A percentile compares a stretch with the other conserved stretches of the same genome.
phyloP scores from a whole-genome alignment of 2,797 vertebrate species.

The Coreius guichenoti region DNA sequence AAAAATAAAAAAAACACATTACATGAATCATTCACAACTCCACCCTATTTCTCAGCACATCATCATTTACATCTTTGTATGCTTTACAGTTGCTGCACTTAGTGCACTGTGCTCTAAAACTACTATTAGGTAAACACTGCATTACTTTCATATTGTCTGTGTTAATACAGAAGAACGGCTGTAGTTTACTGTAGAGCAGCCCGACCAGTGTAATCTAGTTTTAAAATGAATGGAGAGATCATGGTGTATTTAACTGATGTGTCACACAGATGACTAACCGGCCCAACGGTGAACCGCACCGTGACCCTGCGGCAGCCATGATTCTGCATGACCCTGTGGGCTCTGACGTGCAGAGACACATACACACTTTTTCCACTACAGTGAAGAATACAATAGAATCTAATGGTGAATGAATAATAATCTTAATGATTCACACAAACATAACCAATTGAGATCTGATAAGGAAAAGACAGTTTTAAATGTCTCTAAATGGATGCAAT shows the following conservation, averaged over 20 bases:
- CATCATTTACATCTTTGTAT: constrained; percentile 2
- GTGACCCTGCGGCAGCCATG: constrained; percentile 11
- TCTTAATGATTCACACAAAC: constrained; percentile 23
- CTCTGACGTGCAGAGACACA: neutral
- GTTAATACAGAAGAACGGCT: constrained; percentile 1
- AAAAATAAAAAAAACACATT: neutral
- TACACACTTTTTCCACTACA: neutral
- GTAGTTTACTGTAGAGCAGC: constrained; percentile 4
- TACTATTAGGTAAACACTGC: neutral
- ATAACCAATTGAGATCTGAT: constrained; percentile 37
- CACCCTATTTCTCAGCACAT: constrained; percentile 12
- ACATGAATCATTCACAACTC: constrained; percentile 17
- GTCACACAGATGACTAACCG: constrained; percentile 48
- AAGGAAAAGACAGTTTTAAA: constrained; percentile 42
- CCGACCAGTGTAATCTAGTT: constrained; percentile 46
- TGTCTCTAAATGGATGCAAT: constrained; percentile 38
- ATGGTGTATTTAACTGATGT: constrained; percentile 47
- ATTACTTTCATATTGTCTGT: constrained; percentile 11
- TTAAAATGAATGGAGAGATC: constrained; percentile 27
- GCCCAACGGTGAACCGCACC: constrained; percentile 15
- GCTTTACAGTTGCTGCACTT: neutral
- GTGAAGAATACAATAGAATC: constrained; percentile 1
- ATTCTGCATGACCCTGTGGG: constrained; percentile 8
- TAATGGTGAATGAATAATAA: neutral
- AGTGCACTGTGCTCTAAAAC: constrained; percentile 2